Evolutionary conservation across 2,888 invertebrate species (phyloP), one percentile per base, ranked within the genome.

Genomic region (Cephus pygmeus): DNA sequence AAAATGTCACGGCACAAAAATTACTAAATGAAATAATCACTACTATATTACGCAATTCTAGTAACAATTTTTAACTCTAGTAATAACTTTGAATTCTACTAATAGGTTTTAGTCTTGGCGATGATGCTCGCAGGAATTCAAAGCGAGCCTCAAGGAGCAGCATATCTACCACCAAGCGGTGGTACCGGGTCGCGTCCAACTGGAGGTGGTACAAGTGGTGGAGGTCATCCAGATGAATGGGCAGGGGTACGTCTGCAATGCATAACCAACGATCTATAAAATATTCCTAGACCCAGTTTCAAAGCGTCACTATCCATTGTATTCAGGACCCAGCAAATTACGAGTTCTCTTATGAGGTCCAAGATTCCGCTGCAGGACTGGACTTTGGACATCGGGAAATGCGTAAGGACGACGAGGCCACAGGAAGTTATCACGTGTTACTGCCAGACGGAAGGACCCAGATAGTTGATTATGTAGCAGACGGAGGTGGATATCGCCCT

Each of bases 351-450:
- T 95, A 95, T 90, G 94, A 94, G 85, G 94, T 95, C 12, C 93
- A 93, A 88, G 94, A 94, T 87, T 93, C 92, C 33, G 91, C 88
- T 1, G 92, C 92, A 11, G 94, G 92, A 73, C 88, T 94, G 69
- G 94, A 95, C 87, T 95, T 95, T 85, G 95, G 94, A 0, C 95
- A 95, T 88, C 93, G 93, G 75, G 94, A 95, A 90, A 93, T 93
- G 87, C 92, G 94, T 34, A 94, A 94, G 85, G 95, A 94, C 77
- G 93, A 94, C 82, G 93, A 93, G 74, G 94, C 95, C 0, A 93
- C 93, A 11, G 95, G 95, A 73, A 94, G 93, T 69, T 95, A 95
- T 90, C 94, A 94, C 88, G 94, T 94, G 69, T 90, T 94, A 69
- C 91, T 95, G 76, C 94, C 95, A 0, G 94, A 95, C 81, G 95